Percentiles rank a stretch among this genome's conserved stretches.
phyloP scores from a whole-genome alignment of 2,888 invertebrate genomes.

The Aphidius colemani region DNA sequence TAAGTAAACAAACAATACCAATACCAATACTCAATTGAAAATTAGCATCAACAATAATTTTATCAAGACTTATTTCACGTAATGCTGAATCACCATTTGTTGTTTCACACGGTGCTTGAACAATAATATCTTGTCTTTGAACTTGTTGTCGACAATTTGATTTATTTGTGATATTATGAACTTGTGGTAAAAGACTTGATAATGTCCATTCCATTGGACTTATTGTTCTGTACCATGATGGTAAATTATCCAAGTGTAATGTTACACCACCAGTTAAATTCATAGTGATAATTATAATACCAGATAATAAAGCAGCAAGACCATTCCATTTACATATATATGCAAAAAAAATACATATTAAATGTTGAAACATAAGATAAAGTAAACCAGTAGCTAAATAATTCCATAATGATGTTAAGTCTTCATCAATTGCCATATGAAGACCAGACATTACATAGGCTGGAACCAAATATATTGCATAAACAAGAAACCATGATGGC shows the following conservation, averaged over 20 bases:
- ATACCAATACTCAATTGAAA: constrained; percentile 66
- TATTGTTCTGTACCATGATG: constrained; percentile 51
- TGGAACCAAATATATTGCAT: constrained; percentile 84
- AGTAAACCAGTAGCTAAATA: constrained; percentile 50
- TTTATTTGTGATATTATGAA: constrained; percentile 45
- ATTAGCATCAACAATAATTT: constrained; percentile 62
- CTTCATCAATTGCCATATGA: constrained; percentile 63
- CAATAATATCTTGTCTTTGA: constrained; percentile 84
- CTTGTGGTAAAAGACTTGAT: constrained; percentile 47
- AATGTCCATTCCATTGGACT: constrained; percentile 55
- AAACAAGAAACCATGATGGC: constrained; percentile 78
- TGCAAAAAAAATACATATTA: constrained; percentile 51
- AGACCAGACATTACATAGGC: constrained; percentile 88
- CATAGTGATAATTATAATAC: constrained; percentile 50
- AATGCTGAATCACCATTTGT: constrained; percentile 73
- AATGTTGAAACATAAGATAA: constrained; percentile 53
- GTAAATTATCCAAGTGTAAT: constrained; percentile 52
- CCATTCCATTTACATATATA: constrained; percentile 53
- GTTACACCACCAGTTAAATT: constrained; percentile 51
- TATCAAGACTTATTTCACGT: constrained; percentile 63
- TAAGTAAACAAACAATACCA: constrained; percentile 67
- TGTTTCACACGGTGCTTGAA: constrained; percentile 79
- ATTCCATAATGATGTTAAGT: constrained; percentile 52
- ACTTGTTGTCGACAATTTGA: constrained; percentile 65
- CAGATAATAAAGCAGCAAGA: constrained; percentile 48